Evolutionary conservation across 2,888 invertebrate genomes (phyloP), one percentile per base, ranked within the genome.

Genomic region (Ecliptopera silaceata): DNA sequence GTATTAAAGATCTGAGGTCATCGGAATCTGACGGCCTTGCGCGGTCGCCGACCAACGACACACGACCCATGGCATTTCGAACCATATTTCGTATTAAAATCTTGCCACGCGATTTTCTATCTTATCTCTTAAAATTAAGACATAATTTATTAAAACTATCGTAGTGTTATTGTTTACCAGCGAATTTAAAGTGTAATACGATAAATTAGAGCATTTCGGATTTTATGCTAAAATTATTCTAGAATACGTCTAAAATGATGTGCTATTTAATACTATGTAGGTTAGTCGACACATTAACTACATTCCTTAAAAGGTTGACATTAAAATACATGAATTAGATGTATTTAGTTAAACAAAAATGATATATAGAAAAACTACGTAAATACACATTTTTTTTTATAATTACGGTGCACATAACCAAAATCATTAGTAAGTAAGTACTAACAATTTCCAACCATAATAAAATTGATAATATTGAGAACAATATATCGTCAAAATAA

Each of bases 1-100:
- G 71, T 66, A 68, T 72, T 68, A 61, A 61, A 60, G 63, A 53
- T 71, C 75, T 84, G 86, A 90, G 90, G 90, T 91, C 89, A 85
- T 90, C 86, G 85, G 70, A 79, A 82, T 82, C 77, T 66, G 66
- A 76, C 85, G 90, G 88, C 90, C 90, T 90, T 90, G 90, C 80
- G 75, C 84, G 88, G 90, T 87, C 90, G 84, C 85, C 85, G 88
- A 82, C 85, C 88, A 86, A 77, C 73, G 71, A 68, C n/a, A n/a
- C n/a, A n/a, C n/a, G n/a, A n/a, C n/a, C n/a, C n/a, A n/a, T 80
- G 80, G 79, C 79, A 86, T 86, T 85, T 81, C 57, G 63, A 73
- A 73, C 65, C 66, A 60, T 60, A 66, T 29, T 26, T 48, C 17
- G 15, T 11, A 13, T 18, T 20, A 32, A 13, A 36, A 47, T n/a